A percentile compares a stretch with the other conserved stretches of the same genome.
phyloP scores from a whole-genome alignment of 1,140 invertebrate genomes.

The Eufriesea mexicana region DNA sequence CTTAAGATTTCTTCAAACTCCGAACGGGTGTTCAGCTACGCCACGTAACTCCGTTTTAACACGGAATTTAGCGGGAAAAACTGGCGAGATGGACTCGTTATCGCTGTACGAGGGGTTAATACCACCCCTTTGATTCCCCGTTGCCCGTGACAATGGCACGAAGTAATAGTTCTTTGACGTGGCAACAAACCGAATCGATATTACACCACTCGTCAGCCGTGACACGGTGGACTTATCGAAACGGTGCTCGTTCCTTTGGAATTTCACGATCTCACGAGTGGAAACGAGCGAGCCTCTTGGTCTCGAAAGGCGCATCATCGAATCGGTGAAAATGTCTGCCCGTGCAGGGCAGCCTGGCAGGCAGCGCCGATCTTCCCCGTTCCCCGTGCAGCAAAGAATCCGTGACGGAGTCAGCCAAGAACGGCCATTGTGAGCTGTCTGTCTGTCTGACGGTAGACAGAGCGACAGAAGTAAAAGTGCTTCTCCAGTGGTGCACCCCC shows the following conservation, averaged over 20 bases:
- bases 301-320: neutral
- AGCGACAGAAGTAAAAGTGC: slow-evolving; percentile 79
- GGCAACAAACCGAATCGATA: too few species aligned
- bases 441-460: slow-evolving; percentile 68
- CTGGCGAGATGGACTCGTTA: too few species aligned
- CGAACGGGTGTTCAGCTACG: too few species aligned
- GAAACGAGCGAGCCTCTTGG: neutral
- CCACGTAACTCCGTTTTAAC: too few species aligned
- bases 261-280: neutral
- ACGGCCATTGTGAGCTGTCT: slow-evolving; percentile 60
- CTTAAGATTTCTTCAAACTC: too few species aligned
- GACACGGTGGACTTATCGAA: too few species aligned
- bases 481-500: slow-evolving; percentile 73
- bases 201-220: too few species aligned
- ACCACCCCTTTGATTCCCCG: too few species aligned
- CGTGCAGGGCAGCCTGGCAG: neutral
- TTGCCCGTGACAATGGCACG: too few species aligned
- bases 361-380: neutral
- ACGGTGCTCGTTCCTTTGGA: neutral
- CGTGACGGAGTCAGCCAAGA: slow-evolving; percentile 39
- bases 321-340: neutral
- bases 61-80: too few species aligned
- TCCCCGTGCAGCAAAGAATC: slow-evolving; percentile 41
- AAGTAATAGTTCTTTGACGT: too few species aligned
- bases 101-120: too few species aligned